phyloP scores from a whole-genome alignment of 1,140 invertebrate genomes.

The Stegodyphus dumicola region DNA sequence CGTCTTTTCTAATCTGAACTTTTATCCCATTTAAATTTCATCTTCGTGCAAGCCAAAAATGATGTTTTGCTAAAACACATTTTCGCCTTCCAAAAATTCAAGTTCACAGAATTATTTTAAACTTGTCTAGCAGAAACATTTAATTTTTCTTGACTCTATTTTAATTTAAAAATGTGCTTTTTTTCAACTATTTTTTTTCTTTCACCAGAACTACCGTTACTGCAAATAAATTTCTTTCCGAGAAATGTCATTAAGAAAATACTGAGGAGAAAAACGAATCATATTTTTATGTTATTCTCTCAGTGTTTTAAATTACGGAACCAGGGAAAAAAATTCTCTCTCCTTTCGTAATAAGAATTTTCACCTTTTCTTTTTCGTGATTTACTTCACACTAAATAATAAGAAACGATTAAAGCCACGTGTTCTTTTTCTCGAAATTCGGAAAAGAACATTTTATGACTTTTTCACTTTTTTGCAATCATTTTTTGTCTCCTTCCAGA shows the following conservation, averaged over 20 bases:
- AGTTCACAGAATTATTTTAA: slow-evolving; percentile 13
- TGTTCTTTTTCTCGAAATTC: slow-evolving; percentile 18
- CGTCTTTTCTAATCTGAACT: too few relatives aligned
- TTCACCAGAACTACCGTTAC: background rate
- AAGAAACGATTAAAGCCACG: slow-evolving; percentile 21
- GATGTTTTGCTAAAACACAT: background rate
- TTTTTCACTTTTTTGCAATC: background rate
- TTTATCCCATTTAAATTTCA: too few relatives aligned
- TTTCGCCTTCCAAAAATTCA: background rate
- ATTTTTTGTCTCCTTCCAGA: background rate
- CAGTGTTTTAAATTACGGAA: slow-evolving; percentile 1
- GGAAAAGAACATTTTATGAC: slow-evolving; percentile 2
- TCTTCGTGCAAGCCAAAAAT: background rate
- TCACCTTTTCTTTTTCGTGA: slow-evolving; percentile 10
- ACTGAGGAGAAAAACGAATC: background rate
- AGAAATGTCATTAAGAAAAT: slow-evolving; percentile 22
- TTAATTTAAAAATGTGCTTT: slow-evolving; percentile 22
- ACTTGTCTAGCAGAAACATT: slow-evolving; percentile 6
- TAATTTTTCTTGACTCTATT: slow-evolving; percentile 25
- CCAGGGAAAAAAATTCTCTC: too few relatives aligned
- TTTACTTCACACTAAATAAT: slow-evolving; percentile 30
- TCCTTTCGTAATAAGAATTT: background rate
- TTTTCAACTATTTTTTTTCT: background rate
- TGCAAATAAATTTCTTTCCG: slow-evolving; percentile 23
- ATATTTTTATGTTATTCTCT: background rate